Conservation (phyloP, 2,797 vertebrate species). For the Macropodus opercularis region DNA sequence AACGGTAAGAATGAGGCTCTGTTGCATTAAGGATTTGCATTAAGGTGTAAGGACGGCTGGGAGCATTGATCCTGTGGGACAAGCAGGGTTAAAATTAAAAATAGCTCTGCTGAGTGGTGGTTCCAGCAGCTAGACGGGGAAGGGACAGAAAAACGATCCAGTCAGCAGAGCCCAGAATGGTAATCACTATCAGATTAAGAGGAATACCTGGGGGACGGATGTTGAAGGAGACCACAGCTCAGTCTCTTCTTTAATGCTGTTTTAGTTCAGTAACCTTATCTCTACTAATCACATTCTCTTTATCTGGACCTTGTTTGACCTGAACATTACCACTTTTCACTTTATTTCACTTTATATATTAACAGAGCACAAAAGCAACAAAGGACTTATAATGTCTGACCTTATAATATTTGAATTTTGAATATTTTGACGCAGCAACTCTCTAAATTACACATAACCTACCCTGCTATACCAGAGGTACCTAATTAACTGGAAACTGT, state of each 20-base stretch:
- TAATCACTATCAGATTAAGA: constrained; percentile 67
- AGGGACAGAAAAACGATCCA: constrained; percentile 42
- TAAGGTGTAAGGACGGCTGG: constrained; percentile 53
- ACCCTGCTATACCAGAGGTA: too few relatives aligned
- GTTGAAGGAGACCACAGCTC: constrained; percentile 21
- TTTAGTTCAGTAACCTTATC: neutral
- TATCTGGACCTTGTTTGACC: neutral
- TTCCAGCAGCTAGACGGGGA: constrained; percentile 65
- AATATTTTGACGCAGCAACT: too few relatives aligned
- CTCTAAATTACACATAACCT: too few relatives aligned
- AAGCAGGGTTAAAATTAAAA: constrained; percentile 69
- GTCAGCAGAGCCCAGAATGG: constrained; percentile 71
- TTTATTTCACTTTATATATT: neutral
- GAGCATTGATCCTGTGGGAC: constrained; percentile 47
- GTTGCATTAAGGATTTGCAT: constrained; percentile 19
- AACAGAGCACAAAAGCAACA: neutral
- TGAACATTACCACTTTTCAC: neutral
- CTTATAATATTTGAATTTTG: neutral
- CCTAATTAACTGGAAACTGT: constrained; percentile 14
- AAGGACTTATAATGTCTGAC: neutral
- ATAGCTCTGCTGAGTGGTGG: constrained; percentile 72
- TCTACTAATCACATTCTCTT: neutral
- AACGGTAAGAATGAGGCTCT: constrained; percentile 15
- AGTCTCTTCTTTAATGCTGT: neutral
- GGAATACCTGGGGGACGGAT: constrained; percentile 38